These are phyloP conservation scores for Drosophila austrosaltans DNA, from an alignment of 2,888 invertebrate genomes.

Conservation along the genomic window DNA sequence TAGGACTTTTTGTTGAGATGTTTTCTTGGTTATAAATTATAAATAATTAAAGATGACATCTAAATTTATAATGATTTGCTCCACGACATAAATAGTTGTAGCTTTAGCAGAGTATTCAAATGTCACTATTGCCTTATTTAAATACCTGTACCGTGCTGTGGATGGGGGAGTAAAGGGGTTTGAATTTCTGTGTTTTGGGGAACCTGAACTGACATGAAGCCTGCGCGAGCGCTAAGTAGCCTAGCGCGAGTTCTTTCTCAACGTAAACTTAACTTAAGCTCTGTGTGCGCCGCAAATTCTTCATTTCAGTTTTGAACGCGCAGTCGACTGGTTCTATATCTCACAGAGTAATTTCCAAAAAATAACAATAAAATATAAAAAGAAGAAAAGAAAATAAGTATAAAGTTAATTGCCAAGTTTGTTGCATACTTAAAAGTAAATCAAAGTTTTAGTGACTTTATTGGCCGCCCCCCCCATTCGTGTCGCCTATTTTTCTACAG, in stretches of 20 bases:
- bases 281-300: conserved; percentile 76
- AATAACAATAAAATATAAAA: not conserved
- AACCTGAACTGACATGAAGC: conserved; percentile 9
- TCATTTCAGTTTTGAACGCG: conserved; percentile 82
- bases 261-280: conserved; percentile 81
- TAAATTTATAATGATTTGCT: not conserved
- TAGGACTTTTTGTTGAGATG: conserved; percentile 24
- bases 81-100: not conserved
- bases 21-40: not conserved
- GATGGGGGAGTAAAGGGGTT: not conserved
- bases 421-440: conserved; percentile 9
- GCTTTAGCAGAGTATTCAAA: not conserved
- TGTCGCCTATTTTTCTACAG: conserved; percentile 29
- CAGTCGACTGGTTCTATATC: conserved; percentile 75
- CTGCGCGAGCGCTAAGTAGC: conserved; percentile 63
- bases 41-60: not conserved
- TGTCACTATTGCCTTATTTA: not conserved
- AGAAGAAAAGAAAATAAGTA: not conserved
- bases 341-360: conserved; percentile 2
- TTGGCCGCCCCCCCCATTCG: conserved; percentile 31
- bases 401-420: conserved; percentile 10
- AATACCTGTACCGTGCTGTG: not conserved
- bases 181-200: conserved; percentile 9
- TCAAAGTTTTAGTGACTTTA: conserved; percentile 31
- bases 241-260: conserved; percentile 38